phyloP scores from a whole-genome alignment of 2,113 vertebrate genomes.

The Ranitomeya imitator region DNA sequence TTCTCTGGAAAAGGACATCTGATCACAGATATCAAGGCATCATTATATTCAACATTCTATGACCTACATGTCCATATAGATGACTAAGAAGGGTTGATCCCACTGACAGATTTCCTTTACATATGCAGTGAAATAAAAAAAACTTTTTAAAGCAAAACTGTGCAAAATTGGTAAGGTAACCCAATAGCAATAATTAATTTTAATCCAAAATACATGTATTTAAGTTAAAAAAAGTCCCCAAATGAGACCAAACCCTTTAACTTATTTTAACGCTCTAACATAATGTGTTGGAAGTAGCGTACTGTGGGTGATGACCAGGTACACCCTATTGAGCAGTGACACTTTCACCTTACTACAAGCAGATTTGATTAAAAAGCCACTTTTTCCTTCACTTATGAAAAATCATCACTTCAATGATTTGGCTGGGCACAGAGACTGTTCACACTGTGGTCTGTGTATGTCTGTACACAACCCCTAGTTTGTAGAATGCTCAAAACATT shows the following conservation, averaged over 20 bases:
- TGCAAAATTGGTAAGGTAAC: too few species aligned
- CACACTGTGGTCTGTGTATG: constrained; percentile 35
- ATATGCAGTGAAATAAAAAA: too few species aligned
- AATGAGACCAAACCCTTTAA: not conserved
- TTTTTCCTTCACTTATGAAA: constrained; percentile 42
- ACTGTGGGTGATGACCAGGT: constrained; percentile 7
- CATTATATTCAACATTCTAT: too few species aligned
- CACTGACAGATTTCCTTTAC: too few species aligned
- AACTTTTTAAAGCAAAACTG: too few species aligned
- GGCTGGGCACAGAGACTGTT: not conserved
- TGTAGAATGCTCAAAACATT: constrained; percentile 36
- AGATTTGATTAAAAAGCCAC: constrained; percentile 42
- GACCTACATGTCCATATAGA: too few species aligned
- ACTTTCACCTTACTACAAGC: constrained; percentile 27
- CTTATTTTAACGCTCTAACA: not conserved
- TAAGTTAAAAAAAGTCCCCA: too few species aligned
- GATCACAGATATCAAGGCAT: too few species aligned
- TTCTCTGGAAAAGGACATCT: too few species aligned
- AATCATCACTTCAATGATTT: constrained; percentile 34
- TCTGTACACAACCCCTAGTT: constrained; percentile 16
- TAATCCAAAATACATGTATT: too few species aligned
- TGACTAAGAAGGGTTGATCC: too few species aligned
- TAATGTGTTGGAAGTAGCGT: not conserved
- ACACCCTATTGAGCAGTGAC: constrained; percentile 16
- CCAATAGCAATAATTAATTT: too few species aligned